phyloP scores from a whole-genome alignment of 2,797 vertebrate species.

The Tragopan temminckii region DNA sequence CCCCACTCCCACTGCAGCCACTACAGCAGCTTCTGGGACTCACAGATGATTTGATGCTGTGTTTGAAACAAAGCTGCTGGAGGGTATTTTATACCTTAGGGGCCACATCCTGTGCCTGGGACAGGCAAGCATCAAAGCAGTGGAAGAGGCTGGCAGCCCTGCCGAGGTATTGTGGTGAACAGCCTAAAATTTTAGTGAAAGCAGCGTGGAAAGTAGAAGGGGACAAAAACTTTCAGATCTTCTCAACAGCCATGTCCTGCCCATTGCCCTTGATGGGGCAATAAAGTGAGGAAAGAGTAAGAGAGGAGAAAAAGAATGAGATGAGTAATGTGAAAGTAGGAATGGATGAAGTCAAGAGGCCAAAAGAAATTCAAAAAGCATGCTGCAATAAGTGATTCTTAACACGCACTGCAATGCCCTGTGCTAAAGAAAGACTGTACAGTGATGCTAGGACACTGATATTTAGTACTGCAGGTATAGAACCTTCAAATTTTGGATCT shows the following conservation, averaged over 20 bases:
- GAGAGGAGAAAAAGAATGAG: background rate
- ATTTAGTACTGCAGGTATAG: background rate
- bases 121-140: background rate
- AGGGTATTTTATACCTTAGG: background rate
- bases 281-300: background rate
- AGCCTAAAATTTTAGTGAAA: background rate
- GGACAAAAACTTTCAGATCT: background rate
- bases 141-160: background rate
- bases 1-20: background rate
- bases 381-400: background rate
- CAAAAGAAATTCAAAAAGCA: background rate
- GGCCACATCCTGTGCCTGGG: background rate
- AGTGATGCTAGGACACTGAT: background rate
- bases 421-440: background rate
- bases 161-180: background rate
- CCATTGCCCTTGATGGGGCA: background rate
- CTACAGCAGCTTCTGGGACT: background rate
- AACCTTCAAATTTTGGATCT: background rate
- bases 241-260: background rate
- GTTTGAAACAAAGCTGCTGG: background rate
- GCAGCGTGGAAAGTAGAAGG: background rate
- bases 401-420: background rate
- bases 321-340: background rate
- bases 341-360: background rate
- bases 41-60: background rate